A percentile compares a stretch with the other conserved stretches of the same genome.
Evolutionary conservation across 2,888 invertebrate genomes (phyloP).

Genomic region (Rhopalosiphum nymphaeae): DNA sequence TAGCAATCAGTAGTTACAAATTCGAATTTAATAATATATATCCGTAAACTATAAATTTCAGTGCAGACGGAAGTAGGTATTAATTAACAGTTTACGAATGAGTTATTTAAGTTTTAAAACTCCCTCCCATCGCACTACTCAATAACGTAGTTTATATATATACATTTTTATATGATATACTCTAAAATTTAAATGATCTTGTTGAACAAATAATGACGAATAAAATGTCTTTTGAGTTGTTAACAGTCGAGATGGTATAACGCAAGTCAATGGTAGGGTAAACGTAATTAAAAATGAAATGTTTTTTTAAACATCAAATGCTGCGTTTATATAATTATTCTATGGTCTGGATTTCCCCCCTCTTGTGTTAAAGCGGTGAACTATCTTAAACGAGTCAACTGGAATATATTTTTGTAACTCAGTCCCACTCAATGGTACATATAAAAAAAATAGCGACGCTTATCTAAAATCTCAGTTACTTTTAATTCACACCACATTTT

Average conservation of each 20-base stretch:
- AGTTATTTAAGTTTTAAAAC: constrained; percentile 12
- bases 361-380: constrained; percentile 23
- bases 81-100: constrained; percentile 40
- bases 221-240: constrained; percentile 48
- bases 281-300: constrained; percentile 58
- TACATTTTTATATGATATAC: background rate
- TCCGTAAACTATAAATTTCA: constrained; percentile 22
- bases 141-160: background rate
- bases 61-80: background rate
- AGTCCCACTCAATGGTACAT: background rate
- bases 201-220: constrained; percentile 22
- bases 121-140: background rate
- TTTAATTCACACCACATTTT: constrained; percentile 28
- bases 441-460: background rate
- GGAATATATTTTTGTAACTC: constrained; percentile 5
- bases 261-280: constrained; percentile 36
- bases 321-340: constrained; percentile 11
- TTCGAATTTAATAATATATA: constrained; percentile 35
- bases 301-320: constrained; percentile 48
- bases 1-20: constrained; percentile 15
- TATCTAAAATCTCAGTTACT: background rate
- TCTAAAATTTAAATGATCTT: constrained; percentile 29
- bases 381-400: constrained; percentile 39
- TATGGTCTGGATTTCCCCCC: constrained; percentile 13
- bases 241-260: constrained; percentile 37